Base-by-base conservation (phyloP, 2,113 vertebrate species). In the Chitala chitala region DNA sequence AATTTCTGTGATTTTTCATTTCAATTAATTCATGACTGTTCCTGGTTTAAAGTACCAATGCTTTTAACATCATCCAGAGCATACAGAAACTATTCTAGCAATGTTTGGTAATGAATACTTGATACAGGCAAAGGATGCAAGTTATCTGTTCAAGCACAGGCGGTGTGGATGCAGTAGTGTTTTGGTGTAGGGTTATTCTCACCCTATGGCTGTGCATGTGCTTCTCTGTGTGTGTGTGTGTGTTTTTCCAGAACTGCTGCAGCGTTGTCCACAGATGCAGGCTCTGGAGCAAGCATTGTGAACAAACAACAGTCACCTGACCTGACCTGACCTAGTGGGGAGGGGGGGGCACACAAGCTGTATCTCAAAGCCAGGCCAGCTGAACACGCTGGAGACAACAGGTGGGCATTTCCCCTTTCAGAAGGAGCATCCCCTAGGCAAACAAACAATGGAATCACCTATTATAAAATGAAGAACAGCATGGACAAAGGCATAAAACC, bases 11-110 rank as follows among this genome's bases (percentile, higher is more conserved):
- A 46, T 48, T 68, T 40, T 66, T 46, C 1, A 63, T 38, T 36
- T 63, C 33, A 17, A 63, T 36, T 38, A 29, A 38, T 7, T 66
- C n/a, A 13, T 26, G 20, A 38, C 64, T 68, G 22, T 6, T 66
- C 10, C 22, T 44, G 64, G 26, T 68, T 68, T 68, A 48, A 20
- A 22, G 64, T 26, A 44, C n/a, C 42, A 66, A 66, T 46, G 64
- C 46, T 36, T 24, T 68, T 29, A 46, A n/a, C 40, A 24, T 46
- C 22, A 48, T 46, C 24, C 24, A 68, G 42, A 15, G 15, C 12
- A 26, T 22, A 61, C 17, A 68, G n/a, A n/a, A n/a, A n/a, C n/a
- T n/a, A 36, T 38, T 63, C 17, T 63, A 12, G 29, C 15, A n/a
- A 38, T 8, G 31, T 36, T 63, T 63, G 17, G 33, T n/a, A 3